These are phyloP conservation scores for Sisyra terminalis DNA, from an alignment of 2,888 invertebrate genomes.

Conservation along the genomic window DNA sequence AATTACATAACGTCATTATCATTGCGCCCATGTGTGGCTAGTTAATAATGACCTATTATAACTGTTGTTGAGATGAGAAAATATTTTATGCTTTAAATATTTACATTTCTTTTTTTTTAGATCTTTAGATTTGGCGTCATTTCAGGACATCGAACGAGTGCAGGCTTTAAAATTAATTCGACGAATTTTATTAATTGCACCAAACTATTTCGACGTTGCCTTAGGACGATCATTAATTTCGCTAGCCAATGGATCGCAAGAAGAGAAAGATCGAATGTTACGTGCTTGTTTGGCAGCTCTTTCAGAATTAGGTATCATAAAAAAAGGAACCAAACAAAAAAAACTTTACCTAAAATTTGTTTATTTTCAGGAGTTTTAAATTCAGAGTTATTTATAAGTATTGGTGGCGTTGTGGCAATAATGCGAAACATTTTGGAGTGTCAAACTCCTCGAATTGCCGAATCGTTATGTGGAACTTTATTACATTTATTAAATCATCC, in stretches of 20 bases:
- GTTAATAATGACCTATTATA: too few species aligned
- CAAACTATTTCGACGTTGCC: slow-evolving; percentile 52
- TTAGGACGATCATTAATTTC: slow-evolving; percentile 69
- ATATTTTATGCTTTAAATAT: too few species aligned
- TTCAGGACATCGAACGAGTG: slow-evolving; percentile 52
- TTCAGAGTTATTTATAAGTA: slow-evolving; percentile 59
- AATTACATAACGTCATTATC: too few species aligned
- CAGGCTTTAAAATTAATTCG: slow-evolving; percentile 80
- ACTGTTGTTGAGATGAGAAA: too few species aligned
- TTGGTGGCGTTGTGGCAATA: slow-evolving; percentile 70
- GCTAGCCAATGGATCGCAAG: slow-evolving; percentile 60
- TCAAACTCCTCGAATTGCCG: slow-evolving; percentile 76
- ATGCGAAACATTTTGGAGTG: slow-evolving; percentile 71
- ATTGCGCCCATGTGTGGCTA: too few species aligned
- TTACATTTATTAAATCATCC: slow-evolving; percentile 76
- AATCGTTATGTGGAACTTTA: slow-evolving; percentile 76
- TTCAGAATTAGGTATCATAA: slow-evolving; percentile 64
- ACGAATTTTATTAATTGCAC: slow-evolving; percentile 44
- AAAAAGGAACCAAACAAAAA: slow-evolving; percentile 3
- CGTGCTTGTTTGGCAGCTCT: slow-evolving; percentile 74
- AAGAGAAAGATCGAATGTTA: slow-evolving; percentile 68
- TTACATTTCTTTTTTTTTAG: slow-evolving; percentile 27
- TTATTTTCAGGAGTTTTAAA: slow-evolving; percentile 52
- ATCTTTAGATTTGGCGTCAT: slow-evolving; percentile 57
- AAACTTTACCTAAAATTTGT: not conserved